phyloP scores from a whole-genome alignment of 2,888 invertebrate species.

The Ganaspis brasiliensis region DNA sequence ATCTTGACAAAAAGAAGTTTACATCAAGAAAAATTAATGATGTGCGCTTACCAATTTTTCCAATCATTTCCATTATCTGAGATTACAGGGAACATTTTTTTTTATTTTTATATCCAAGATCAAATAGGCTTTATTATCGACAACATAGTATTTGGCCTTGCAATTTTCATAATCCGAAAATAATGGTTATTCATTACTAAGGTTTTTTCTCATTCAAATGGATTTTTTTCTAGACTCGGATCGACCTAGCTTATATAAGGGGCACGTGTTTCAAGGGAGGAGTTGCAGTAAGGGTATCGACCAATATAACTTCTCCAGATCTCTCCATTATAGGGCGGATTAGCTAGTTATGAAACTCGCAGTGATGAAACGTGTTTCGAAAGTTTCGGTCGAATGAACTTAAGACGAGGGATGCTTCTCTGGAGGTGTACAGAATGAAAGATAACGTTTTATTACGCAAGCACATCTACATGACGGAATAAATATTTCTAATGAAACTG shows the following conservation, averaged over 20 bases:
- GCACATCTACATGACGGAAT: constrained; percentile 8
- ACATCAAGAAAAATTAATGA: too few relatives aligned
- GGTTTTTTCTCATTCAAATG: background rate
- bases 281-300: constrained; percentile 45
- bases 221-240: constrained; percentile 5
- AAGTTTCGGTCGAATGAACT: constrained; percentile 44
- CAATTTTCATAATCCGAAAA: constrained; percentile 1
- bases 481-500: background rate
- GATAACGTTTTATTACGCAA: constrained; percentile 24
- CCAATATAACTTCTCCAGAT: constrained; percentile 66
- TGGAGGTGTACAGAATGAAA: constrained; percentile 36
- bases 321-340: constrained; percentile 76
- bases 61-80: too few relatives aligned
- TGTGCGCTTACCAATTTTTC: too few relatives aligned
- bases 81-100: too few relatives aligned
- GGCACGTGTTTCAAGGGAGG: constrained; percentile 57
- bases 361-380: constrained; percentile 57
- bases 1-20: too few relatives aligned
- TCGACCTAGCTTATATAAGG: constrained; percentile 21
- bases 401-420: background rate
- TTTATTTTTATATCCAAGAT: too few relatives aligned
- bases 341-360: constrained; percentile 77
- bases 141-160: background rate
- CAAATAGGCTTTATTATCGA: background rate
- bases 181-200: constrained; percentile 2